phyloP scores from a whole-genome alignment of 2,113 vertebrate genomes.

The Daphoenositta chrysoptera region DNA sequence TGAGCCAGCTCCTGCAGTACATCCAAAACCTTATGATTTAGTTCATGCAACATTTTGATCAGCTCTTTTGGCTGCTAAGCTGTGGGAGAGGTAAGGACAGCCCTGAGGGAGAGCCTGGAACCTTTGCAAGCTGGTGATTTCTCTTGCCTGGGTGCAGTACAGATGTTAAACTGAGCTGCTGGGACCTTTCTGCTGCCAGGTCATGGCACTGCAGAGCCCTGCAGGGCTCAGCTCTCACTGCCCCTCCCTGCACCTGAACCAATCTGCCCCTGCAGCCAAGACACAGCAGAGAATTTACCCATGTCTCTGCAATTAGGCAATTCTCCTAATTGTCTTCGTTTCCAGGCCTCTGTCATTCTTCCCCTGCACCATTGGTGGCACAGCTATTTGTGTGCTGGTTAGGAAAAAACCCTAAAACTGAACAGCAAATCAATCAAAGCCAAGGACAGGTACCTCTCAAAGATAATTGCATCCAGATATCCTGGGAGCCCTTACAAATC shows the following conservation, averaged over 20 bases:
- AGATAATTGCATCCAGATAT: not conserved
- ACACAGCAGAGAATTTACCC: not conserved
- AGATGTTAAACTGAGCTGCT: not conserved
- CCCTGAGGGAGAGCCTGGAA: not conserved
- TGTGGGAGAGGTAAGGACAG: not conserved
- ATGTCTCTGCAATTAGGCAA: slow-evolving; percentile 12
- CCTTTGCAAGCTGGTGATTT: not conserved
- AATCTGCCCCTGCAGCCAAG: not conserved
- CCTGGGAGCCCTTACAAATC: not conserved
- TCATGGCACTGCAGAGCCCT: not conserved
- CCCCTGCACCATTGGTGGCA: not conserved
- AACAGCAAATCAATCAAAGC: not conserved
- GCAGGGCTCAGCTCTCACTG: not conserved
- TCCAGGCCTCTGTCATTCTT: not conserved
- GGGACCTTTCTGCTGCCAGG: not conserved
- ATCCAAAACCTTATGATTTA: not conserved
- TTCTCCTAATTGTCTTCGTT: slow-evolving; percentile 1
- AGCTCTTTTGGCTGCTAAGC: not conserved
- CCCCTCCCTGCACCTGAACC: not conserved
- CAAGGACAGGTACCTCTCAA: not conserved
- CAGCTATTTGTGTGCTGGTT: not conserved
- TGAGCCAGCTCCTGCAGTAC: not conserved
- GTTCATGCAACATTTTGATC: not conserved
- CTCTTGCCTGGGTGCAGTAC: not conserved
- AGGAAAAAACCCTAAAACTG: not conserved